Conservation (phyloP, 2,888 invertebrate species). For the Hyposoter dolosus region DNA sequence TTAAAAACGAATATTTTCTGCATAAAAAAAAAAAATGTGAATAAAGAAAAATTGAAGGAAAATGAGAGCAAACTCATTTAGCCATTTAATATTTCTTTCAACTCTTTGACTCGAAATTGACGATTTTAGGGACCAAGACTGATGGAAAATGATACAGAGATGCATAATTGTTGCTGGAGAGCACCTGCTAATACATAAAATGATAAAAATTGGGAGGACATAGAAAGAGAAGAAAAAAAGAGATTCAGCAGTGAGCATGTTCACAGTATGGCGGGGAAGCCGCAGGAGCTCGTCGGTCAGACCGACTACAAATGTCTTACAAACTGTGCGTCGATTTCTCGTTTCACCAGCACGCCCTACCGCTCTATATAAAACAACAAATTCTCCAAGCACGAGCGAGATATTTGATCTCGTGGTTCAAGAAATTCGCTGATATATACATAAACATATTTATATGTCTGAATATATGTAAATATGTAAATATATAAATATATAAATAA, state of each 20-base stretch:
- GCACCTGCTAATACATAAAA: slow-evolving; percentile 21
- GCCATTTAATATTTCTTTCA: not conserved
- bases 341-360: slow-evolving; percentile 76
- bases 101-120: not conserved
- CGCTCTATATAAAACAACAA: slow-evolving; percentile 69
- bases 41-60: not conserved
- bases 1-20: no score
- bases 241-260: slow-evolving; percentile 29
- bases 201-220: slow-evolving; percentile 9
- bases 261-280: slow-evolving; percentile 47
- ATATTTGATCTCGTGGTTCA: slow-evolving; percentile 32
- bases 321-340: slow-evolving; percentile 79
- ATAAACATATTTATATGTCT: not conserved
- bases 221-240: slow-evolving; percentile 27
- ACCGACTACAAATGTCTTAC: slow-evolving; percentile 82
- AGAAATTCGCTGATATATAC: not conserved
- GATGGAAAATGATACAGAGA: not conserved
- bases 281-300: slow-evolving; percentile 63
- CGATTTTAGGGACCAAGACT: not conserved
- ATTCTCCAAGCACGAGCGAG: slow-evolving; percentile 50
- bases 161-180: not conserved
- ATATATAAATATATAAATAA: slow-evolving; percentile 11
- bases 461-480: not conserved
- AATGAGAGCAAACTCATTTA: not conserved
- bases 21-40: no score